phyloP scores from a whole-genome alignment of 2,888 invertebrate species.

The Tipula unca region DNA sequence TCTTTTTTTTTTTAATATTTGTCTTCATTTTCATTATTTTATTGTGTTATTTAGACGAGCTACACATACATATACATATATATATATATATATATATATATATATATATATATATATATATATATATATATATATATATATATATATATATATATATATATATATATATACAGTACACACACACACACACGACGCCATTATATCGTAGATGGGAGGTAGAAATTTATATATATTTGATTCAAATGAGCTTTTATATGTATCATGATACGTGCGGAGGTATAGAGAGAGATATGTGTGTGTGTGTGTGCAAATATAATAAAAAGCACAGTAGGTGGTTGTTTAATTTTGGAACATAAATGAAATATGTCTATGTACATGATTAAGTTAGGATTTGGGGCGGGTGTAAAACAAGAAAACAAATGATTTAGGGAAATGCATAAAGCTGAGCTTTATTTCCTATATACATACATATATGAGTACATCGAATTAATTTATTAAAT shows the following conservation, averaged over 20 bases:
- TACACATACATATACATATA: not conserved
- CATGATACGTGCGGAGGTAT: not conserved
- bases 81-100: not conserved
- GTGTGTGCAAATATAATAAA: not conserved
- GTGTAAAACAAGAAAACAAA: not conserved
- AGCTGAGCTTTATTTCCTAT: not conserved
- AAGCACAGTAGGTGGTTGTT: constrained; percentile 14
- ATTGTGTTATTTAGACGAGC: not conserved
- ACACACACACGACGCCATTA: not conserved
- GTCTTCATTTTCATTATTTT: not conserved
- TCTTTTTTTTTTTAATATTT: not conserved
- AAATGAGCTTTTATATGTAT: not conserved
- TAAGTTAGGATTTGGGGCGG: not conserved
- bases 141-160: not conserved
- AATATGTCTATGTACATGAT: not conserved
- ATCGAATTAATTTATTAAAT: too few relatives aligned
- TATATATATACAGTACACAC: not conserved
- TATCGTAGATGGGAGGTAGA: not conserved
- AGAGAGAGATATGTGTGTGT: too few relatives aligned
- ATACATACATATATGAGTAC: too few relatives aligned
- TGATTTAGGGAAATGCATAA: not conserved
- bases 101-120: not conserved
- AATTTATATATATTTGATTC: not conserved
- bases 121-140: not conserved
- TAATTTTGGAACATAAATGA: not conserved